phyloP scores from a whole-genome alignment of 2,113 vertebrate genomes.

The Tragelaphus strepsiceros region DNA sequence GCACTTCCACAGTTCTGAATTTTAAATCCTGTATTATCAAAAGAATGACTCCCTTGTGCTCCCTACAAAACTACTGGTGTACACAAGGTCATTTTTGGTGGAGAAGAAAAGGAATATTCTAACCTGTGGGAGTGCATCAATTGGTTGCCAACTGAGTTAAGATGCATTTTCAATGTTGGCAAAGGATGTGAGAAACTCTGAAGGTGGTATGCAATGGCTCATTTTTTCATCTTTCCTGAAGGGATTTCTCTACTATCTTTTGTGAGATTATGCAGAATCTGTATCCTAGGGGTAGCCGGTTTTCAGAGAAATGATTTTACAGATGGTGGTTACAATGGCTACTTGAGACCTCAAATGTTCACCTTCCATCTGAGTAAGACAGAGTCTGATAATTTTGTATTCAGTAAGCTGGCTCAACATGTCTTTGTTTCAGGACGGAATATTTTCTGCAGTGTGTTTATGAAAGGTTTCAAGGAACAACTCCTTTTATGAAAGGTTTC shows the following conservation, averaged over 20 bases:
- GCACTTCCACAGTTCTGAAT: conserved; percentile 45
- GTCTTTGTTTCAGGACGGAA: conserved; percentile 46
- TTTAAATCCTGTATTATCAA: conserved; percentile 50
- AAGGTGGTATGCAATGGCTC: not conserved
- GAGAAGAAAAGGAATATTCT: conserved; percentile 26
- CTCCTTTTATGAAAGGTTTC: conserved; percentile 28
- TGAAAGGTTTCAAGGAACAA: conserved; percentile 36
- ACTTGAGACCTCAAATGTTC: not conserved
- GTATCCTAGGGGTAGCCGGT: conserved; percentile 2
- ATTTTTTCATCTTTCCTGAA: not conserved
- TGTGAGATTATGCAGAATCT: not conserved
- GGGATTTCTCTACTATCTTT: not conserved
- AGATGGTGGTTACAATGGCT: conserved; percentile 20
- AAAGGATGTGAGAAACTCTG: not conserved
- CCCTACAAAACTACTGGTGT: not conserved
- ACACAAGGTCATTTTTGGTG: conserved; percentile 20
- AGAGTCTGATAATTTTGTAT: not conserved
- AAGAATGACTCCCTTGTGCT: conserved; percentile 28
- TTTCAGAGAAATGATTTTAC: conserved; percentile 4
- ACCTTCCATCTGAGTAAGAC: conserved; percentile 11
- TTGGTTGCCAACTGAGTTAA: not conserved
- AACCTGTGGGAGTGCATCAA: not conserved
- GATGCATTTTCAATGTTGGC: conserved; percentile 4
- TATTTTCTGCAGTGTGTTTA: not conserved
- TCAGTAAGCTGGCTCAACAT: not conserved